Percentiles rank a stretch among this genome's conserved stretches.
Evolutionary conservation across 2,113 vertebrate genomes (phyloP).

Genomic region (Dromaius novaehollandiae): DNA sequence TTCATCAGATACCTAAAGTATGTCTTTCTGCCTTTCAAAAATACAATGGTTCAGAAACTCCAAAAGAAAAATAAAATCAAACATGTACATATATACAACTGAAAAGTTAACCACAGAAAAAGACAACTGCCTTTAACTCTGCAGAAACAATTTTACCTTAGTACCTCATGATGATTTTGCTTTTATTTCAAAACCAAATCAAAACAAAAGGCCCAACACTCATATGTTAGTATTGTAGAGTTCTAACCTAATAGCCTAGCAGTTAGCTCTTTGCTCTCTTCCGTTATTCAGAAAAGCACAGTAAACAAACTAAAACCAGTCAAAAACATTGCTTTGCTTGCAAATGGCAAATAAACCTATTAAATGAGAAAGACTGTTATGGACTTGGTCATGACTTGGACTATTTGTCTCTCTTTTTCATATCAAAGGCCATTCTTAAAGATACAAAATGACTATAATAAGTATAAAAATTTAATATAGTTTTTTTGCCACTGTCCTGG

Average conservation of each 20-base stretch:
- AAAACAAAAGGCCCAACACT: not conserved
- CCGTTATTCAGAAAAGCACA: not conserved
- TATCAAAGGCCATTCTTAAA: not conserved
- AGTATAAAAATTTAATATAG: not conserved
- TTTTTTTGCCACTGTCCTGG: not conserved
- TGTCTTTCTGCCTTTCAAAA: not conserved
- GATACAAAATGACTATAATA: not conserved
- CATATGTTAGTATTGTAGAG: not conserved
- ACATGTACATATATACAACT: not conserved
- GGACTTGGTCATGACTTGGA: not conserved
- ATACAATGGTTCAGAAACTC: not conserved
- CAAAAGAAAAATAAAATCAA: not conserved
- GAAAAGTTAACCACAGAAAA: not conserved
- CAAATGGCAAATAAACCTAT: not conserved
- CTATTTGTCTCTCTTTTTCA: not conserved
- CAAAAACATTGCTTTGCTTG: not conserved
- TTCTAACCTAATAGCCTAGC: not conserved
- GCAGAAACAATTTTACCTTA: not conserved
- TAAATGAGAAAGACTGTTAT: not conserved
- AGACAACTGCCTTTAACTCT: not conserved
- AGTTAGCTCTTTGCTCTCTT: not conserved
- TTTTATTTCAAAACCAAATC: not conserved
- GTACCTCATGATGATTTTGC: not conserved
- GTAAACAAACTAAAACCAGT: not conserved
- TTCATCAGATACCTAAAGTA: constrained; percentile 11